Percentiles rank a stretch among this genome's conserved stretches.
phyloP scores from a whole-genome alignment of 23 tunicate genomes.

The Ciona savignyi region DNA sequence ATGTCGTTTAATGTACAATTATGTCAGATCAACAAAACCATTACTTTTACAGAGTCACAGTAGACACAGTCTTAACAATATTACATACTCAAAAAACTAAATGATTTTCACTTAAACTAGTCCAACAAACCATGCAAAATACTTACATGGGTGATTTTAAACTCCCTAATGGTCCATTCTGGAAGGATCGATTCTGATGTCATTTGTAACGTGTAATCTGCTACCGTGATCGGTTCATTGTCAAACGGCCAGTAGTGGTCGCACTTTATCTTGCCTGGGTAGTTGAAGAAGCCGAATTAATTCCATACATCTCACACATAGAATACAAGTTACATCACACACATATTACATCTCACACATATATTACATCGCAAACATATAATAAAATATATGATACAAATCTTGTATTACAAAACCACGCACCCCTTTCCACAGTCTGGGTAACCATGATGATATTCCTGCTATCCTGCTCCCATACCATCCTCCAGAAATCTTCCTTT shows the following conservation, averaged over 20 bases:
- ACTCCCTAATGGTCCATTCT: slow-evolving; percentile 86
- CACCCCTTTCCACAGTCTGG: slow-evolving; percentile 89
- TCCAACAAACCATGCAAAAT: neutral
- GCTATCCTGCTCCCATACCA: slow-evolving; percentile 90
- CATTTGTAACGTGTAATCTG: slow-evolving; percentile 73
- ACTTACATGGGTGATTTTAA: slow-evolving; percentile 72
- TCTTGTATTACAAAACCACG: no score
- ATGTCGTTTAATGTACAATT: no score
- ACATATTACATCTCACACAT: no score
- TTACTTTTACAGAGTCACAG: no score
- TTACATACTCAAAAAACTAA: no score
- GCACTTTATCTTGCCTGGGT: slow-evolving; percentile 81
- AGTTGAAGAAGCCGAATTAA: neutral
- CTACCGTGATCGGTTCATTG: slow-evolving; percentile 60
- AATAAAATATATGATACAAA: no score
- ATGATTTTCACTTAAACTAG: neutral
- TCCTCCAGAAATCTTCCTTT: slow-evolving; percentile 96
- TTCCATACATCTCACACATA: no score
- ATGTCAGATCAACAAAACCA: no score
- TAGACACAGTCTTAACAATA: neutral
- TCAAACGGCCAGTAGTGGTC: slow-evolving; percentile 99
- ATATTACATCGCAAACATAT: no score
- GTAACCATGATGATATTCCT: slow-evolving; percentile 80
- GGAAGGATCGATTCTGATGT: slow-evolving; percentile 77
- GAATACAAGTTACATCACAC: no score